phyloP scores from a whole-genome alignment of 2,888 invertebrate species.

The Autographa gamma region DNA sequence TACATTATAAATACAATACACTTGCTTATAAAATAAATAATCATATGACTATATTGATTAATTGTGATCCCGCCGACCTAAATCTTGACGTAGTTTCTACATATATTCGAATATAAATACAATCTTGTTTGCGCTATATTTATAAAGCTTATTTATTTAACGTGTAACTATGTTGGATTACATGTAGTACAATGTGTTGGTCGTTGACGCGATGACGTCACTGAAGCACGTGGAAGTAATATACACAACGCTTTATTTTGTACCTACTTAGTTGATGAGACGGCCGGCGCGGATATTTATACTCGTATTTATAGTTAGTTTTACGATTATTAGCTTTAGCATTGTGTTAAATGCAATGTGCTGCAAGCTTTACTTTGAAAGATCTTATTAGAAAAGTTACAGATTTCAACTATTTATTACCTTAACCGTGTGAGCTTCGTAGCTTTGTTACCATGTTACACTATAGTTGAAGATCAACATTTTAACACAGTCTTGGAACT shows the following conservation, averaged over 20 bases:
- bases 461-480: neutral
- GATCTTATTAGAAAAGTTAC: neutral
- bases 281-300: conserved; percentile 7
- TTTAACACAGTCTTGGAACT: neutral
- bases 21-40: neutral
- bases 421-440: neutral
- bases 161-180: conserved; percentile 6
- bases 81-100: conserved; percentile 4
- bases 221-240: conserved; percentile 28
- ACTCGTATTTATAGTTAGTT: conserved; percentile 6
- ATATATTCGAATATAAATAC: neutral
- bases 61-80: neutral
- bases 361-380: conserved; percentile 1
- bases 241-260: conserved; percentile 17
- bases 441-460: neutral
- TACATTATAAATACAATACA: neutral
- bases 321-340: conserved; percentile 12
- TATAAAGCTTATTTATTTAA: conserved; percentile 3
- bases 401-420: neutral
- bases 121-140: neutral
- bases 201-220: conserved; percentile 31
- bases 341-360: neutral
- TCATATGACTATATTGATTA: conserved; percentile 3
- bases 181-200: conserved; percentile 26
- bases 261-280: conserved; percentile 24